These are phyloP conservation scores for Corythornis madagascariensis DNA, from an alignment of 2,113 vertebrate genomes.

Conservation along the genomic window DNA sequence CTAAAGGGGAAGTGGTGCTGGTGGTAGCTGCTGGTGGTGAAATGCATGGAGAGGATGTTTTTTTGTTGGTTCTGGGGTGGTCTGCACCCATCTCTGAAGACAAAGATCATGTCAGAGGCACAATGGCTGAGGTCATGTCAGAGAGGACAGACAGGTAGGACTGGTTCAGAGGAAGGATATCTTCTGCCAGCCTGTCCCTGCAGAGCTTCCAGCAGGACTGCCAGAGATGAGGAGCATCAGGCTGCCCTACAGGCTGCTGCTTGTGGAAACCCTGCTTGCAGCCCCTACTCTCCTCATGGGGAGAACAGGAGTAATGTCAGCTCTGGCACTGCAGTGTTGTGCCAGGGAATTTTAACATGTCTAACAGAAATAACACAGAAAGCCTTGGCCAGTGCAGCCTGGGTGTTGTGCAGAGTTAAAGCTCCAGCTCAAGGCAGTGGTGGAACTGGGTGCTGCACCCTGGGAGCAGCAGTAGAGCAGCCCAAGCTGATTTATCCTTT, in stretches of 20 bases:
- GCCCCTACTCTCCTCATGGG: accelerated
- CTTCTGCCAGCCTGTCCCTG: neutral
- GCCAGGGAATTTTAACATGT: neutral
- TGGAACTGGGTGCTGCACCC: accelerated
- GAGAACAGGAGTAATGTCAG: neutral
- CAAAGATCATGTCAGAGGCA: neutral
- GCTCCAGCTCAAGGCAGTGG: neutral
- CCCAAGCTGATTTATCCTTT: neutral
- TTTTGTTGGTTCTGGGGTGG: neutral
- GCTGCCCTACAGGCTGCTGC: neutral
- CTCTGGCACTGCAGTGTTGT: neutral
- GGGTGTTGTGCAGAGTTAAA: neutral
- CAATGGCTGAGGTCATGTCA: neutral
- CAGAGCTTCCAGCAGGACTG: neutral
- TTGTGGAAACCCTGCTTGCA: neutral
- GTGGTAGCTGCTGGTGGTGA: neutral
- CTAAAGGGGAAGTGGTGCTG: neutral
- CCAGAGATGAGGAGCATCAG: neutral
- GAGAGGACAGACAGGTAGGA: neutral
- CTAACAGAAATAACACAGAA: neutral
- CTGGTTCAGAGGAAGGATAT: neutral
- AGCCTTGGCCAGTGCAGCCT: neutral
- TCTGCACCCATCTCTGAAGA: neutral
- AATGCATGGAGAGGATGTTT: neutral
- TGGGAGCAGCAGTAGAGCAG: neutral